phyloP scores from a whole-genome alignment of 2,888 invertebrate genomes.

The Pachliopta kotzebuea region DNA sequence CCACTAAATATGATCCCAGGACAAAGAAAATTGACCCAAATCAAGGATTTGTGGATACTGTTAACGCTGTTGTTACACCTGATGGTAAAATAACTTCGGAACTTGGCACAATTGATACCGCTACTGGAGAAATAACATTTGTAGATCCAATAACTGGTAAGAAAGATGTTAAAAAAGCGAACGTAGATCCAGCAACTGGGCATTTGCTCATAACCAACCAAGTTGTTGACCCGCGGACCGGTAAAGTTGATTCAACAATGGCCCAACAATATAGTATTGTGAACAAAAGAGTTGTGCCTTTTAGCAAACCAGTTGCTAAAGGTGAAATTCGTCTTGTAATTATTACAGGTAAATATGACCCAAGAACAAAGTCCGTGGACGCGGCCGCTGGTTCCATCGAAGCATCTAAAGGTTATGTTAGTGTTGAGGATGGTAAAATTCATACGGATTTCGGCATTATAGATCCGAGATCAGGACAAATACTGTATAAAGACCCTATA shows the following conservation, averaged over 20 bases:
- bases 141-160: conserved; percentile 72
- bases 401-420: conserved; percentile 76
- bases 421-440: conserved; percentile 76
- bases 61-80: conserved; percentile 80
- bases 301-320: conserved; percentile 60
- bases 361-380: conserved; percentile 80
- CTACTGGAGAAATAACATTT: conserved; percentile 76
- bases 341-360: conserved; percentile 79
- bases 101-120: conserved; percentile 83
- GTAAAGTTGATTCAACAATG: conserved; percentile 80
- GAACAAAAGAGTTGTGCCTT: conserved; percentile 64
- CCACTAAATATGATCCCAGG: conserved; percentile 81
- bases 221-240: conserved; percentile 79
- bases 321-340: conserved; percentile 71
- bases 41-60: conserved; percentile 71
- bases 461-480: conserved; percentile 81
- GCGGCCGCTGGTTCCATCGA: conserved; percentile 77
- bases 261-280: conserved; percentile 74
- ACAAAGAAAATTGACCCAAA: conserved; percentile 69
- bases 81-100: conserved; percentile 81
- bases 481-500: conserved; percentile 79
- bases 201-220: conserved; percentile 80
- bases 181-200: conserved; percentile 78
- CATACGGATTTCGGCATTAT: conserved; percentile 82
- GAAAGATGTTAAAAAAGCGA: conserved; percentile 80